Conservation (phyloP, 2,888 invertebrate genomes). For the Tanytarsus gracilentus region DNA sequence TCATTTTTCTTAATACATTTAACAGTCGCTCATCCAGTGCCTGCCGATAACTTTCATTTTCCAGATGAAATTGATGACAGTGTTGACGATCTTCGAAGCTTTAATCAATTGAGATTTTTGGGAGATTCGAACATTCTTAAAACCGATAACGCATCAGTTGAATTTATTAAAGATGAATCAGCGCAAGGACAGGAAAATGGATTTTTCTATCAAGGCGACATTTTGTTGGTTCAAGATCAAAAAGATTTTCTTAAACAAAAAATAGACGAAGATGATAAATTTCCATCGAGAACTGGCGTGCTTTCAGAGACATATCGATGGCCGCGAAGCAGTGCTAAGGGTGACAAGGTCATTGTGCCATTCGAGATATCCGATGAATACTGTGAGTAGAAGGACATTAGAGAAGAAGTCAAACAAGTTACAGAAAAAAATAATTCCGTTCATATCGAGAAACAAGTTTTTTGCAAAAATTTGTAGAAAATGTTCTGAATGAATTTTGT, state of each 20-base stretch:
- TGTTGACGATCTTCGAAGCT: background rate
- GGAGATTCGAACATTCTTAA: background rate
- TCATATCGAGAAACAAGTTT: background rate
- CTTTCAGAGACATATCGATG: slow-evolving; percentile 7
- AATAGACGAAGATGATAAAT: background rate
- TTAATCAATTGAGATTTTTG: background rate
- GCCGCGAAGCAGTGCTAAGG: background rate
- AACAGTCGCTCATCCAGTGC: too few relatives aligned
- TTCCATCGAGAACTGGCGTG: slow-evolving; percentile 11
- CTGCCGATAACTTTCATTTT: background rate
- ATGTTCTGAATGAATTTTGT: background rate
- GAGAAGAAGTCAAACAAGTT: background rate
- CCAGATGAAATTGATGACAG: background rate
- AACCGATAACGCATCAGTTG: background rate
- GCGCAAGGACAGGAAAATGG: slow-evolving; percentile 1
- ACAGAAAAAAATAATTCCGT: background rate
- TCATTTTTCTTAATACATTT: too few relatives aligned
- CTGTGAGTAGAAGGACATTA: background rate
- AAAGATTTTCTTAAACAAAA: background rate
- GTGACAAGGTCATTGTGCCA: slow-evolving; percentile 11
- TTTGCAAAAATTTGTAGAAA: background rate
- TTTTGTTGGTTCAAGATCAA: background rate
- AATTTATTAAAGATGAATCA: background rate
- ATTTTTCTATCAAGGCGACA: slow-evolving; percentile 9
- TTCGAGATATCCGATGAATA: background rate